phyloP scores from a whole-genome alignment of 30 jellyfish, hydroid and myxozoan genomes.

The Aurelia coerulea region DNA sequence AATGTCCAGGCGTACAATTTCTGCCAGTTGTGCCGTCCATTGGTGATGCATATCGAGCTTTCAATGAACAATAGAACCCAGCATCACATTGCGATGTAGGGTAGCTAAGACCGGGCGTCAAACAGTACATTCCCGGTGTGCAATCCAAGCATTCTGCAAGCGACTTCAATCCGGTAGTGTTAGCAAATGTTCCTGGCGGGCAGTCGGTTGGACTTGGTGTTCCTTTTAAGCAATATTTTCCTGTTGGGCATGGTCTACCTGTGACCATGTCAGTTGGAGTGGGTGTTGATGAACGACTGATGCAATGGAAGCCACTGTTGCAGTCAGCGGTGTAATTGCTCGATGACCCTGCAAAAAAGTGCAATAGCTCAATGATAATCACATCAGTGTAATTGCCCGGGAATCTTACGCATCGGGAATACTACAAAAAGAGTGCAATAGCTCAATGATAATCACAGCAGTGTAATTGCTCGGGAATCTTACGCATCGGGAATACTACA shows the following conservation, averaged over 20 bases:
- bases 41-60: constrained; percentile 77
- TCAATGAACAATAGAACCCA: constrained; percentile 66
- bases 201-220: constrained; percentile 81
- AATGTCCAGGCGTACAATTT: constrained; percentile 94
- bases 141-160: constrained; percentile 76
- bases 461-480: not conserved
- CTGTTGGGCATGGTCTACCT: constrained; percentile 90
- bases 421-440: not conserved
- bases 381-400: not conserved
- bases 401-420: not conserved
- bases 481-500: not conserved
- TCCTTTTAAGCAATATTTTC: constrained; percentile 85
- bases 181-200: constrained; percentile 91
- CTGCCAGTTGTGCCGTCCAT: constrained; percentile 72
- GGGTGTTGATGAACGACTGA: constrained; percentile 81
- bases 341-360: constrained; percentile 76
- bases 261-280: constrained; percentile 83
- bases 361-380: not conserved
- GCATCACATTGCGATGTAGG: constrained; percentile 85
- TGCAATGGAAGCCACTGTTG: constrained; percentile 87
- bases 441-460: not conserved
- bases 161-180: constrained; percentile 74
- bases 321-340: constrained; percentile 85
- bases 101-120: constrained; percentile 65
- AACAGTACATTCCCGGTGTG: constrained; percentile 91